phyloP scores from a whole-genome alignment of 2,797 vertebrate species.

The Philypnodon macrostomus region DNA sequence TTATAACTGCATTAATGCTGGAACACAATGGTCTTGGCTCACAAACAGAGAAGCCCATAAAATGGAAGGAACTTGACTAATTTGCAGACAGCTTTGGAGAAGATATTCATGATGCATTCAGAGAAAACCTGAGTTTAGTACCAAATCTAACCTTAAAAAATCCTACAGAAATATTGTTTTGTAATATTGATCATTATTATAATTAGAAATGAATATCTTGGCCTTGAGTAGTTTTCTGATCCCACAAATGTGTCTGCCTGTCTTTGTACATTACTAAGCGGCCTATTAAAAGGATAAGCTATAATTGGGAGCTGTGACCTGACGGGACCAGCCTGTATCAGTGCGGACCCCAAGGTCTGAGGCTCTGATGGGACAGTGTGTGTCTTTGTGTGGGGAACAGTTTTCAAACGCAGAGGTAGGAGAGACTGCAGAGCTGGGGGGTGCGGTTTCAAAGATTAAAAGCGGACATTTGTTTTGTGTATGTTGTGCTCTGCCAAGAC shows the following conservation, averaged over 20 bases:
- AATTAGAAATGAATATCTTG: neutral
- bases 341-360: slow-evolving; percentile 6
- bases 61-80: too few relatives aligned
- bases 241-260: neutral
- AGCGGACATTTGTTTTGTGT: slow-evolving; percentile 70
- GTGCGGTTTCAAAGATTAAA: slow-evolving; percentile 56
- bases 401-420: too few relatives aligned
- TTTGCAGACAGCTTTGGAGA: too few relatives aligned
- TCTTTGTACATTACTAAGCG: neutral
- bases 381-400: slow-evolving; percentile 60
- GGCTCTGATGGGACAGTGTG: slow-evolving; percentile 43
- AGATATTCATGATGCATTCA: too few relatives aligned
- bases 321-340: slow-evolving; percentile 4
- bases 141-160: too few relatives aligned
- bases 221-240: neutral
- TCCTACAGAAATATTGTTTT: too few relatives aligned
- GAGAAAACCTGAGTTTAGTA: too few relatives aligned
- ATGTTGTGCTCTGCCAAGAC: slow-evolving; percentile 58
- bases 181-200: neutral
- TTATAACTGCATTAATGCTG: too few relatives aligned
- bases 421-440: slow-evolving; percentile 20
- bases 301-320: slow-evolving; percentile 1
- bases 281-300: neutral
- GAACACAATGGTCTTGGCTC: too few relatives aligned
- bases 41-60: too few relatives aligned